These are phyloP conservation scores for Erethizon dorsatum DNA, from an alignment of 2,797 vertebrate genomes.

Conservation along the genomic window DNA sequence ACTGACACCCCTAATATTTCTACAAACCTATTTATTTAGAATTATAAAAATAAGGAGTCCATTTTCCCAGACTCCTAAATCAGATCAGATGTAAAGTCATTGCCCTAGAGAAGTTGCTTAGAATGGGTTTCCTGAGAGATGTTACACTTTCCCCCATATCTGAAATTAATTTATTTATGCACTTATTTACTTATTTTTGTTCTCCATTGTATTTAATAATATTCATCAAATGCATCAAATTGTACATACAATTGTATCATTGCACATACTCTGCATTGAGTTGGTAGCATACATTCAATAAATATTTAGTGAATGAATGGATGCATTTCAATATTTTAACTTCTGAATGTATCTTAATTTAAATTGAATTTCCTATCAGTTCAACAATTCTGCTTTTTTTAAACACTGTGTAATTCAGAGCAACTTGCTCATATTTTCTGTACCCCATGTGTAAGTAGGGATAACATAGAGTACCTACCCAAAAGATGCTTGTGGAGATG, in stretches of 20 bases:
- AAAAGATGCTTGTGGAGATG: background rate
- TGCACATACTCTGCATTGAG: background rate
- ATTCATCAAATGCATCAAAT: background rate
- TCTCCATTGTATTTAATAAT: background rate
- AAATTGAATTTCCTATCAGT: background rate
- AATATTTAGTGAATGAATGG: background rate
- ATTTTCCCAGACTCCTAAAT: background rate
- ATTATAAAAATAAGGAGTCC: background rate
- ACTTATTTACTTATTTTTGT: background rate
- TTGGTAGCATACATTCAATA: background rate
- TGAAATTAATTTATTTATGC: constrained; percentile 50
- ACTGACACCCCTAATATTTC: background rate
- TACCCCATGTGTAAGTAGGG: background rate
- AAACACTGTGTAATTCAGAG: background rate
- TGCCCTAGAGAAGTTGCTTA: background rate
- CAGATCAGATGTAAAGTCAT: background rate
- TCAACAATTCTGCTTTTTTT: background rate
- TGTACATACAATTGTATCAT: background rate
- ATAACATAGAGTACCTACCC: background rate
- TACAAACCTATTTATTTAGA: background rate
- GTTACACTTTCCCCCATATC: background rate
- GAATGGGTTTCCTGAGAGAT: background rate
- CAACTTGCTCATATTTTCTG: background rate
- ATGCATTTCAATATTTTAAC: constrained; percentile 13
- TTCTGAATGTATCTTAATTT: background rate